Conservation (phyloP, 2,797 vertebrate species). For the Ctenosaura bakeri region DNA sequence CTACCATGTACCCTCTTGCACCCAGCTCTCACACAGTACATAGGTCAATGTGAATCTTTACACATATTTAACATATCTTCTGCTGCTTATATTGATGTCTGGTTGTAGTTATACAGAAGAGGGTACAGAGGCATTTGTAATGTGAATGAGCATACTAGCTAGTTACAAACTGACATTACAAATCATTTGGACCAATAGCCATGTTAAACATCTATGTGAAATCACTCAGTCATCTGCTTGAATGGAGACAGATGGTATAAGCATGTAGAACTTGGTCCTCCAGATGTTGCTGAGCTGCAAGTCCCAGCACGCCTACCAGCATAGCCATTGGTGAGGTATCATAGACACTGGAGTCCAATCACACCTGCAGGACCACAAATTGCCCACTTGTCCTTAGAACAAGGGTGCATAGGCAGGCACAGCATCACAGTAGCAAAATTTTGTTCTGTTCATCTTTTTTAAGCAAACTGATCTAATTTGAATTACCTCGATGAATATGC, state of each 20-base stretch:
- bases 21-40: neutral
- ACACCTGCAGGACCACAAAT: too few species aligned
- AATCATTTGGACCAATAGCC: neutral
- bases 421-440: neutral
- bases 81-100: neutral
- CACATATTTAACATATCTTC: neutral
- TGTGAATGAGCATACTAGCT: neutral
- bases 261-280: neutral
- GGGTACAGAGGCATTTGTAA: neutral
- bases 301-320: too few species aligned
- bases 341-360: too few species aligned
- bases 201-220: neutral
- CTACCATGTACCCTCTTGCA: neutral
- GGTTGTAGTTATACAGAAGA: neutral
- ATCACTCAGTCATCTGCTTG: neutral
- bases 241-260: neutral
- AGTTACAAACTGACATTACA: neutral
- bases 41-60: neutral
- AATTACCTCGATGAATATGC: neutral
- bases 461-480: neutral
- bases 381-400: too few species aligned
- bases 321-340: too few species aligned
- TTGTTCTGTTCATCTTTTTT: neutral
- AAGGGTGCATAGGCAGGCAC: neutral
- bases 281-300: too few species aligned